Conservation (phyloP, 2,797 vertebrate genomes). For the Eleutherodactylus coqui region DNA sequence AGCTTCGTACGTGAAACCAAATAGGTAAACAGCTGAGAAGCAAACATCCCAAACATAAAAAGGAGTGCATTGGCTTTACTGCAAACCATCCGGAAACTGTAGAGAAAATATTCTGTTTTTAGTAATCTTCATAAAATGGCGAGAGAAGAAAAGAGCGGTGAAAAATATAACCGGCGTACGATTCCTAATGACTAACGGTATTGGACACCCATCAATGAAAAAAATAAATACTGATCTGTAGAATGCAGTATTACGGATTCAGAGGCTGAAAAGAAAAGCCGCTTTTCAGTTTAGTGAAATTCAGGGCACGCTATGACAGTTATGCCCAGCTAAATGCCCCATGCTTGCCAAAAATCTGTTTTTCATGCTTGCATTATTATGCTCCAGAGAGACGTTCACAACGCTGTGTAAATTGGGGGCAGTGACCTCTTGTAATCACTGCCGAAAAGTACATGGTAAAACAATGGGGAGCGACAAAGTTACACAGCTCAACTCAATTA, state of each 20-base stretch:
- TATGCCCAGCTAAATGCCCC: constrained; percentile 39
- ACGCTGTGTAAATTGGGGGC: constrained; percentile 61
- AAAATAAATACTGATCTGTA: background rate
- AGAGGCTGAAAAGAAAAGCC: background rate
- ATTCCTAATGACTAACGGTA: background rate
- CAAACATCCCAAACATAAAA: too few species aligned
- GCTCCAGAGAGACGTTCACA: constrained; percentile 45
- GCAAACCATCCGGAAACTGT: too few species aligned
- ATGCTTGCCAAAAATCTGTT: constrained; percentile 57
- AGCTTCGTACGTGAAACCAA: too few species aligned
- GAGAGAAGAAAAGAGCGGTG: background rate
- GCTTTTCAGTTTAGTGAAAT: background rate
- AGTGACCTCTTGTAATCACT: constrained; percentile 63
- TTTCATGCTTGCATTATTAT: constrained; percentile 60
- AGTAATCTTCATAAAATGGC: background rate
- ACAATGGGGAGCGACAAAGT: constrained; percentile 53
- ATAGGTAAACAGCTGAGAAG: too few species aligned
- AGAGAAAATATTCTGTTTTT: background rate
- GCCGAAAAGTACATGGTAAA: constrained; percentile 57
- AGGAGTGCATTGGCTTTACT: too few species aligned
- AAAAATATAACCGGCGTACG: background rate
- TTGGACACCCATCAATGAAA: background rate
- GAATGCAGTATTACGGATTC: background rate
- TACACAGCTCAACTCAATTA: constrained; percentile 59
- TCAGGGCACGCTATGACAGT: background rate